Evolutionary conservation across 2,888 invertebrate genomes (phyloP), one percentile per base, ranked within the genome.

Genomic region (Philereme vetulata): DNA sequence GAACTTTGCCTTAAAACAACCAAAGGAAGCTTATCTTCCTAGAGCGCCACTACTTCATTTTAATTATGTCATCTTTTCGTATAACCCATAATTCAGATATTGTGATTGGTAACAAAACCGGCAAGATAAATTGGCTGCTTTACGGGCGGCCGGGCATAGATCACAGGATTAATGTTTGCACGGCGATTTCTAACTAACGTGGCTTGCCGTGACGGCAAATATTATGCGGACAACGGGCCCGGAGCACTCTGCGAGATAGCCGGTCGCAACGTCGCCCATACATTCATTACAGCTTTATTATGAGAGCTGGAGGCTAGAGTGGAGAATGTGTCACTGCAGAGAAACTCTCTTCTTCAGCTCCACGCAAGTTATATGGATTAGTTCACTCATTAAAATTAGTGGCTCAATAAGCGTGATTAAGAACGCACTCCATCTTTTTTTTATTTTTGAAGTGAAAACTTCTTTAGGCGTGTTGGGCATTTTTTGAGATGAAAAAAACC

Each of bases 141-240:
- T 67, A 64, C 60, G 64, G 57, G 43, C 48, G 56, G 63, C 58
- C 61, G 66, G 63, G 65, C 65, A 70, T 75, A 75, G 68, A 74
- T 77, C 75, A 76, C 60, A 57, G 72, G 74, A 76, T 77, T 76
- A 77, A 74, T 74, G 72, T 72, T 71, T 70, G 70, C 72, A 71
- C 65, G 67, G 68, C 63, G 56, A 67, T 76, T 70, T 60, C 71
- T 68, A 70, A 68, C 70, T 64, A 68, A 61, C 61, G 66, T 65
- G 64, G 61, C 58, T 62, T 65, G 57, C 62, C 52, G 63, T 64
- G 60, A 64, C 57, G 60, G 66, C 65, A 70, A 70, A 72, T 70
- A 71, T 71, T 66, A 68, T 62, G 64, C 65, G 60, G 57, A 64
- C 67, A 66, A 65, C 60, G 66, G 54, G 62, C 50, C 57, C 60